Base-by-base conservation (phyloP, 2,113 vertebrate genomes). In the Azemiops feae region DNA sequence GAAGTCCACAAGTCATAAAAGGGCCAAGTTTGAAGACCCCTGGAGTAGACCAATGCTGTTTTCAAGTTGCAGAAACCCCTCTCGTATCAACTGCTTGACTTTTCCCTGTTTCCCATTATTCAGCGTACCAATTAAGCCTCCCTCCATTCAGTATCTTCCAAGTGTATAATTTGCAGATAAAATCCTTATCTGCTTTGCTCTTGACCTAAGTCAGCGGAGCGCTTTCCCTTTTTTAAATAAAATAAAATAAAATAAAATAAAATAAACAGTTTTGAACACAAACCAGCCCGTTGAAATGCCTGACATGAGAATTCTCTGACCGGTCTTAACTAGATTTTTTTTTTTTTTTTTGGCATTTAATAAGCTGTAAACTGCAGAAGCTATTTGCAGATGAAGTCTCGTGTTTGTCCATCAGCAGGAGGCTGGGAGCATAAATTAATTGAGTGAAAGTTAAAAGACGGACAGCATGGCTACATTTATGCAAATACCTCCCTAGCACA, bases 321-420 rank as follows among this genome's bases (percentile, higher is more conserved):
- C 94, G 96, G 96, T 97, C 96, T 98, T 98, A 98, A 98, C 97
- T 98, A 97, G 98, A 98, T 45, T 47, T 47, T 47, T 47, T 47
- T 7, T 47, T 47, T 43, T 47, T 47, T 97, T 98, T 98, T 98
- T 98, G 97, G 97, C 97, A 97, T 97, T 98, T 98, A 98, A 98
- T 98, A 98, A 98, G 97, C 97, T 97, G 97, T 98, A 98, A 98
- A 98, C 97, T 98, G 96, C 97, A 96, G 97, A 97, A 98, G 97
- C 97, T 98, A 98, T 98, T 98, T 98, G 97, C 96, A 97, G 97
- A 98, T 97, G 97, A 98, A 97, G 97, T 97, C 97, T 98, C 97
- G 97, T 98, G 98, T 98, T 98, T 98, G 97, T 97, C 98, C 97
- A 98, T 97, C 97, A 98, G 98, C 97, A 97, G 97, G 97, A 97